Percentiles rank a stretch among this genome's conserved stretches.
These are phyloP conservation scores for Mimas tiliae DNA, from an alignment of 2,888 invertebrate species.

Conservation along the genomic window DNA sequence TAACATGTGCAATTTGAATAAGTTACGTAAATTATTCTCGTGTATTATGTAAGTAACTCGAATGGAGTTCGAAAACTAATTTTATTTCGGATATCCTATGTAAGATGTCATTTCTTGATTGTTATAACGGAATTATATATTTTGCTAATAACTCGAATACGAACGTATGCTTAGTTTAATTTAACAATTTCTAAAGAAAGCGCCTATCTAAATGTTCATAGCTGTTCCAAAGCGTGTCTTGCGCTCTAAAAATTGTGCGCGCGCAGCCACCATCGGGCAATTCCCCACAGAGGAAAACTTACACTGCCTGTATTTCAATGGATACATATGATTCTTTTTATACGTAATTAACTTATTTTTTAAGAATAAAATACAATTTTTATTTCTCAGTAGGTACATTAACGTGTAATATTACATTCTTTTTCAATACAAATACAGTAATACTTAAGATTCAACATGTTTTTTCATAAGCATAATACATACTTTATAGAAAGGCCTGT, in stretches of 20 bases:
- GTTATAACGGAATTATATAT: background rate
- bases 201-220: conserved; percentile 67
- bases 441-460: background rate
- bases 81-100: background rate
- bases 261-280: conserved; percentile 65
- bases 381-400: background rate
- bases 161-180: background rate
- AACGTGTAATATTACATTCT: background rate
- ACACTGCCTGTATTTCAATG: conserved; percentile 44
- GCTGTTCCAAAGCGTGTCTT: conserved; percentile 69
- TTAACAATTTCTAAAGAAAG: background rate
- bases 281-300: conserved; percentile 55
- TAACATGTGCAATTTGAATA: background rate
- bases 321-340: conserved; percentile 30
- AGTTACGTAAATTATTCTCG: background rate
- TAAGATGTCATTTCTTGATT: no score
- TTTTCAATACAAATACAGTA: background rate
- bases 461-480: no score
- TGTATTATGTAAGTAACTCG: background rate
- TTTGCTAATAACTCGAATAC: background rate
- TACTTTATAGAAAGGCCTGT: no score
- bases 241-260: conserved; percentile 79
- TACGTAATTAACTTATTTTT: background rate
- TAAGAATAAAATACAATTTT: background rate
- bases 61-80: background rate